Evolutionary conservation across 2,888 invertebrate species (phyloP).

Genomic region (Noctua janthe): DNA sequence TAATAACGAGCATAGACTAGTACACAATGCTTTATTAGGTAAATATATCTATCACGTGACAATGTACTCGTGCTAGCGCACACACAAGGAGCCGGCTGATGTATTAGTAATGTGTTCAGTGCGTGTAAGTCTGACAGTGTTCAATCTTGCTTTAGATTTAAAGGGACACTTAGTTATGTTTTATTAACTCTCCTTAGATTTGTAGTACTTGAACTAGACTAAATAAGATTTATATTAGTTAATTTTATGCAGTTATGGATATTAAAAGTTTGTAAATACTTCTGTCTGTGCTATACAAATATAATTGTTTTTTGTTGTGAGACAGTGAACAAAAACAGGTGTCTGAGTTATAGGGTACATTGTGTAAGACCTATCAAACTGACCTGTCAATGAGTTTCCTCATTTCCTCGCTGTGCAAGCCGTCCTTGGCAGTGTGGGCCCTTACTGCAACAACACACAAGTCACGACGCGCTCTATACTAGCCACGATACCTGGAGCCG

Average conservation of each 20-base stretch:
- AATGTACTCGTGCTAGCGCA: slow-evolving; percentile 76
- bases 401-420: slow-evolving; percentile 98
- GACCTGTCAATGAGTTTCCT: slow-evolving; percentile 99
- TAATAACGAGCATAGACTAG: slow-evolving; percentile 85
- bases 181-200: slow-evolving; percentile 12
- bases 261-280: slow-evolving; percentile 30
- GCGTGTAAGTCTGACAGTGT: slow-evolving; percentile 36
- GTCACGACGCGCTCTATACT: slow-evolving; percentile 89
- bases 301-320: slow-evolving; percentile 35
- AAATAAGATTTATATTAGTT: slow-evolving; percentile 13
- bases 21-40: slow-evolving; percentile 78
- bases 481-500: slow-evolving; percentile 82
- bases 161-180: slow-evolving; percentile 26
- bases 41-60: slow-evolving; percentile 68
- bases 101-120: slow-evolving; percentile 58
- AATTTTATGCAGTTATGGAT: slow-evolving; percentile 32
- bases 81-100: slow-evolving; percentile 83
- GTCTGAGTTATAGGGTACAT: slow-evolving; percentile 59
- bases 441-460: slow-evolving; percentile 91
- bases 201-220: slow-evolving; percentile 20
- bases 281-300: slow-evolving; percentile 47
- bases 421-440: slow-evolving; percentile 95
- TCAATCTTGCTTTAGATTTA: slow-evolving; percentile 29
- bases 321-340: slow-evolving; percentile 48
- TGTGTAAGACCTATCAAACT: slow-evolving; percentile 87